phyloP scores from a whole-genome alignment of 1,140 invertebrate species.

The Armadillidium nasatum region DNA sequence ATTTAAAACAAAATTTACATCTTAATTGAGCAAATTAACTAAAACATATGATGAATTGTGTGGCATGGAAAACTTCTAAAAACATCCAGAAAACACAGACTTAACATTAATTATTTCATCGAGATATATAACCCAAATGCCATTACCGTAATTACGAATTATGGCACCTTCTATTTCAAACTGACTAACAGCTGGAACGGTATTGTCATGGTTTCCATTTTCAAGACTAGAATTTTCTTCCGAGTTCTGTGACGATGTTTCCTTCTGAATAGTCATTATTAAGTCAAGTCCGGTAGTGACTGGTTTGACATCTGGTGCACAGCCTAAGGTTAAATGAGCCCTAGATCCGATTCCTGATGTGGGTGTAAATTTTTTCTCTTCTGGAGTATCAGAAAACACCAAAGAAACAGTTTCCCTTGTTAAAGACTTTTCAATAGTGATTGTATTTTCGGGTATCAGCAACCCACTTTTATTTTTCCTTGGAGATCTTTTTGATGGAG shows the following conservation, averaged over 20 bases:
- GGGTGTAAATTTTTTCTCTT: slow-evolving; percentile 32
- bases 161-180: slow-evolving; percentile 30
- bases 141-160: slow-evolving; percentile 36
- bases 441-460: background rate
- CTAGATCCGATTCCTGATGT: slow-evolving; percentile 40
- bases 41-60: too few species aligned
- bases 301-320: slow-evolving; percentile 35
- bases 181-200: too few species aligned
- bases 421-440: background rate
- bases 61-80: too few species aligned
- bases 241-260: background rate
- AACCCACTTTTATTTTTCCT: background rate
- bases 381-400: background rate
- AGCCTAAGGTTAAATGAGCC: slow-evolving; percentile 45
- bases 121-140: slow-evolving; percentile 42
- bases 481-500: background rate
- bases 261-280: slow-evolving; percentile 31
- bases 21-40: too few species aligned
- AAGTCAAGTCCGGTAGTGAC: slow-evolving; percentile 45
- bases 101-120: slow-evolving; percentile 27
- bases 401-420: background rate
- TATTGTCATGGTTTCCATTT: too few species aligned
- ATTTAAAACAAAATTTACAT: too few species aligned
- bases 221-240: too few species aligned
- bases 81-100: slow-evolving; percentile 16